Percentiles rank a stretch among this genome's conserved stretches.
Evolutionary conservation across 2,888 invertebrate species (phyloP).

Genomic region (Palloptera scutellata): DNA sequence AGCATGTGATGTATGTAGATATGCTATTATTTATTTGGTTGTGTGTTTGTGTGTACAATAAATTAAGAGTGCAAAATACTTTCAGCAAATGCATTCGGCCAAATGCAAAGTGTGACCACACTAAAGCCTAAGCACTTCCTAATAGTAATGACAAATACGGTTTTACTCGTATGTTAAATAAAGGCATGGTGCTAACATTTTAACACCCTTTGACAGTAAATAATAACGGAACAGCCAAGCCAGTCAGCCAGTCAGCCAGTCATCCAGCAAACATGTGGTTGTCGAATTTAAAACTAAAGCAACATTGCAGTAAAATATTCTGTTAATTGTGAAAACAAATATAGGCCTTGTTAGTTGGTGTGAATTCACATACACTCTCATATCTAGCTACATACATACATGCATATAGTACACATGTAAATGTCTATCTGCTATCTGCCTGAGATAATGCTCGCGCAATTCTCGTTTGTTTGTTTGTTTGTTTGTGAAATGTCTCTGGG

Average conservation of each 20-base stretch:
- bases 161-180: conserved; percentile 37
- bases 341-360: conserved; percentile 2
- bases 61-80: conserved; percentile 10
- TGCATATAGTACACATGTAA: too few species aligned
- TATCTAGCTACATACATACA: not conserved
- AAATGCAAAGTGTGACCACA: not conserved
- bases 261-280: not conserved
- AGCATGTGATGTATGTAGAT: not conserved
- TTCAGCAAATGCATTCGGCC: not conserved
- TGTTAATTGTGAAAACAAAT: conserved; percentile 30
- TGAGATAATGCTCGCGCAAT: not conserved
- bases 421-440: not conserved
- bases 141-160: conserved; percentile 37
- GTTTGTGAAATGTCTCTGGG: too few species aligned
- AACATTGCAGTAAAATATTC: conserved; percentile 23
- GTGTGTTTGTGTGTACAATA: not conserved
- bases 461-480: not conserved
- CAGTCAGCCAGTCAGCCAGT: not conserved
- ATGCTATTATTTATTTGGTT: not conserved
- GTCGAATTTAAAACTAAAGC: conserved; percentile 3
- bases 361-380: not conserved
- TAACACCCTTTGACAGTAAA: conserved; percentile 40
- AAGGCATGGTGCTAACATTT: conserved; percentile 43
- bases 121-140: conserved; percentile 22
- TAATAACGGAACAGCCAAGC: conserved; percentile 35